These are phyloP conservation scores for Platycheirus rosarum DNA, from an alignment of 2,888 invertebrate genomes.

Conservation along the genomic window DNA sequence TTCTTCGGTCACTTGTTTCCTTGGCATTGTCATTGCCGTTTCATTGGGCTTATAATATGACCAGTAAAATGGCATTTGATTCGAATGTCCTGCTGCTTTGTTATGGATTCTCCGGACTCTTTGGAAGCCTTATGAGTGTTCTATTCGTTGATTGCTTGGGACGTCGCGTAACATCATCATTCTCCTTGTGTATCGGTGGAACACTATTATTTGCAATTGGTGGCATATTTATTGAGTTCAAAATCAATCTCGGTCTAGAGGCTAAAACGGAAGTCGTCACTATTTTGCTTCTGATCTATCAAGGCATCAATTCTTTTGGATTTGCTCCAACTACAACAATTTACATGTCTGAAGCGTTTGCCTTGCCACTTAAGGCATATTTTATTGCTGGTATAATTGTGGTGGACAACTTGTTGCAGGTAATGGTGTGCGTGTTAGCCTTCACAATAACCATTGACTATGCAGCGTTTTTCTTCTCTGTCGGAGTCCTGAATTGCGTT, in stretches of 20 bases:
- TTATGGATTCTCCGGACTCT: constrained; percentile 75
- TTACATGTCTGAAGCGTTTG: constrained; percentile 80
- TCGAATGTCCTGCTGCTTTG: constrained; percentile 75
- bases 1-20: constrained; percentile 77
- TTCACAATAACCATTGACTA: constrained; percentile 75
- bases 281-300: constrained; percentile 78
- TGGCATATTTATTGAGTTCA: constrained; percentile 78
- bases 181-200: constrained; percentile 78
- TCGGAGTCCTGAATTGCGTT: constrained; percentile 77
- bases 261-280: constrained; percentile 75
- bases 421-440: constrained; percentile 76
- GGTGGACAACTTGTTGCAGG: constrained; percentile 78
- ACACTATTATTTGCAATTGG: constrained; percentile 78
- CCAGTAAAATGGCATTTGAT: constrained; percentile 78
- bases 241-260: constrained; percentile 41
- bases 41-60: constrained; percentile 78
- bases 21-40: constrained; percentile 79
- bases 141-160: constrained; percentile 79
- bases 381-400: constrained; percentile 78
- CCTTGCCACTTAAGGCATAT: constrained; percentile 76
- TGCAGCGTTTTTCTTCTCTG: constrained; percentile 77
- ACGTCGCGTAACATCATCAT: constrained; percentile 77
- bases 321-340: constrained; percentile 78
- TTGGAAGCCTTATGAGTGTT: constrained; percentile 78
- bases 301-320: constrained; percentile 78